Base-by-base conservation (phyloP, 2,797 vertebrate species). In the Poeciliopsis infans region DNA sequence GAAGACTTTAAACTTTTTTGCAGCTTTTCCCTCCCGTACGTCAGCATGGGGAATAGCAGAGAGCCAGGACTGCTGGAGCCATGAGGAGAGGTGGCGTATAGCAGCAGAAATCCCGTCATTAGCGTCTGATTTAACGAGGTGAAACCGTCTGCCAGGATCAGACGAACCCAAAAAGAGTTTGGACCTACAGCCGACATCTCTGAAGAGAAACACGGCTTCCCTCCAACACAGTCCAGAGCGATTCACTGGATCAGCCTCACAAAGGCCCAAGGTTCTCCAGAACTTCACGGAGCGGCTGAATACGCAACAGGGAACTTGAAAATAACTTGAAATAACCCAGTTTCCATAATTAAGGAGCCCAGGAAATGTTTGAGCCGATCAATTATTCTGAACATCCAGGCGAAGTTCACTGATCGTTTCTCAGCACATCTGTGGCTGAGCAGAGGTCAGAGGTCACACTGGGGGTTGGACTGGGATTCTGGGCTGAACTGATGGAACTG, bases 401-500 rank as follows among this genome's bases (percentile, higher is more conserved):
- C 55, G 47, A 72, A 83, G 7, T 1, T 74, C 20, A 85, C 25
- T 72, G 51, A 84, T 12, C 0, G 36, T 79, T 36, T 36, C 69
- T 83, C 77, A 64, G 31, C 61, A 46, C 75, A 68, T 84, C 77
- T 79, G 79, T 75, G 75, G 70, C 85, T 79, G 45, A 5, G 61
- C 79, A 23, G 36, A 68, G 64, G 20, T 68, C 31, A 64, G 15
- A 28, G 31, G 15, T 64, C 28, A 33, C 31, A 20, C 33, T 66
- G 55, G n/a, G 12, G n/a, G 2, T 3, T 20, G 88, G 87, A 85
- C 87, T 85, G 89, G 33, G 79, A 83, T 31, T 64, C 74, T 83
- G 80, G 82, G 81, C 80, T 80, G 77, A 86, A 80, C 84, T 87
- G 87, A 90, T 85, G 76, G 74, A 84, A 76, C 64, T 49, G 77